A percentile compares a stretch with the other conserved stretches of the same genome.
Evolutionary conservation across 1,140 invertebrate species (phyloP).

Genomic region (silkworm (Bombyx mori)): DNA sequence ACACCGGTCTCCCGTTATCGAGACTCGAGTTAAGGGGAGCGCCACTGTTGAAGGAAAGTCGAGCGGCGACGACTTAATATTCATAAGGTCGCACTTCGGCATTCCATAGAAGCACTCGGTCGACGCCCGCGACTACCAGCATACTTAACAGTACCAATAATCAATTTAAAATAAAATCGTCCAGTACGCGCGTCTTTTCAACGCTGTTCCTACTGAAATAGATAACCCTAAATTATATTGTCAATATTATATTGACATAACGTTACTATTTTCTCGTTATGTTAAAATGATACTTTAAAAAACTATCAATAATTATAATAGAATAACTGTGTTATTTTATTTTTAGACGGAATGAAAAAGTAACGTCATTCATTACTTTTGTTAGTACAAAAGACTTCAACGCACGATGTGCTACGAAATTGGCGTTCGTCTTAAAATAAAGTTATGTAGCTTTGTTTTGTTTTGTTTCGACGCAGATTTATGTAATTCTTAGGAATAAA

Average conservation of each 20-base stretch:
- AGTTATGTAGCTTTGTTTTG: no score
- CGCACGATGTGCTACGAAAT: conserved; percentile 22
- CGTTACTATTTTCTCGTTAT: no score
- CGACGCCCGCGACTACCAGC: conserved; percentile 29
- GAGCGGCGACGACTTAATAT: conserved; percentile 34
- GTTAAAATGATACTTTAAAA: background rate
- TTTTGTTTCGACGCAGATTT: no score
- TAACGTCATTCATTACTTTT: background rate
- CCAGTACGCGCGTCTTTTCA: no score
- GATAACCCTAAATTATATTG: no score
- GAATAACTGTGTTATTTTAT: no score
- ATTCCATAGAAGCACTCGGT: conserved; percentile 41
- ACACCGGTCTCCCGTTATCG: conserved; percentile 29
- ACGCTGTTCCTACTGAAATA: no score
- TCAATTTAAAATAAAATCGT: conserved; percentile 2
- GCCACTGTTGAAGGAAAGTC: conserved; percentile 40
- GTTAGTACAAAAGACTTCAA: conserved; percentile 48
- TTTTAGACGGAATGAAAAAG: no score
- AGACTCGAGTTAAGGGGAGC: conserved; percentile 22
- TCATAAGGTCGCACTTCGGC: conserved; percentile 44
- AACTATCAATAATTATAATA: background rate
- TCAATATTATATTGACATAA: no score
- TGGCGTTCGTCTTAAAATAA: no score
- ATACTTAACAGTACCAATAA: conserved; percentile 16
- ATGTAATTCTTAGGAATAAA: no score